A percentile compares a stretch with the other conserved stretches of the same genome.
phyloP scores from a whole-genome alignment of 2,797 vertebrate genomes.

The Melanotaenia boesemani region DNA sequence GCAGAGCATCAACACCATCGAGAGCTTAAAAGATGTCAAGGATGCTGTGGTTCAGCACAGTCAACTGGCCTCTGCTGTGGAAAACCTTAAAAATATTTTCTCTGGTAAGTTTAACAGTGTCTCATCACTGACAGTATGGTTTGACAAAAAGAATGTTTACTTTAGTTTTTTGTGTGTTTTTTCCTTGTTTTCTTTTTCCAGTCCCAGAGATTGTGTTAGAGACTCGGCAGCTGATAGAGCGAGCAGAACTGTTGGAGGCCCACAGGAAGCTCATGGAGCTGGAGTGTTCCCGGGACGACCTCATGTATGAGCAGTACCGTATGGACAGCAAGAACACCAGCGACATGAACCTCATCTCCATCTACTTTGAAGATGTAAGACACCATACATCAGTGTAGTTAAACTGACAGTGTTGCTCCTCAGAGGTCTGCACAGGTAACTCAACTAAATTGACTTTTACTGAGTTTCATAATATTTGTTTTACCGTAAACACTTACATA shows the following conservation, averaged over 20 bases:
- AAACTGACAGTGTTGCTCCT: too few species aligned
- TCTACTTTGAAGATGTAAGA: constrained; percentile 88
- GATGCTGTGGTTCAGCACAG: constrained; percentile 97
- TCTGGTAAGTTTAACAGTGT: constrained; percentile 64
- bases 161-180: not conserved
- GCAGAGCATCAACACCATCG: constrained; percentile 97
- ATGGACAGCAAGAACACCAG: constrained; percentile 95
- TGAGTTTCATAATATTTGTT: too few species aligned
- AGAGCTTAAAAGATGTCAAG: constrained; percentile 95
- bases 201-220: constrained; percentile 96
- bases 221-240: constrained; percentile 92
- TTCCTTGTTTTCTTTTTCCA: constrained; percentile 12
- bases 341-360: constrained; percentile 94
- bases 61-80: constrained; percentile 96
- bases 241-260: constrained; percentile 91
- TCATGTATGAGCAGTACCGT: constrained; percentile 98
- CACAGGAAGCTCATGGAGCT: constrained; percentile 97
- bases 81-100: constrained; percentile 99
- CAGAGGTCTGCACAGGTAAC: too few species aligned
- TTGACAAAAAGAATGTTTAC: too few species aligned
- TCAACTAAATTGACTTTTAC: too few species aligned
- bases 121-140: not conserved
- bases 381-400: too few species aligned
- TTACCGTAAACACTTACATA: too few species aligned
- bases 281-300: constrained; percentile 94